Evolutionary conservation across 2,113 vertebrate species (phyloP).

Genomic region (Prolemur simus): DNA sequence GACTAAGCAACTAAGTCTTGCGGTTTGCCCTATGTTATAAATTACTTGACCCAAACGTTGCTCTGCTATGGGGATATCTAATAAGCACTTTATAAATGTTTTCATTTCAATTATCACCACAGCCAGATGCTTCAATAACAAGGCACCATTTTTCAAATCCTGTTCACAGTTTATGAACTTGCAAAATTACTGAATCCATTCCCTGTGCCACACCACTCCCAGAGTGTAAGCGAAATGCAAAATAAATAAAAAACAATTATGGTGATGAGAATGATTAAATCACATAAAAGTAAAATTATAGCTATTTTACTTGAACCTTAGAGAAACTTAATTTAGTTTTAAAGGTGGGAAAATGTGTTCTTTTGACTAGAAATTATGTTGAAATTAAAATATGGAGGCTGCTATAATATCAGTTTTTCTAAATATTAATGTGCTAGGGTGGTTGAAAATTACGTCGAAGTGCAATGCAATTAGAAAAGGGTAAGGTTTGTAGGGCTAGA

Average conservation of each 20-base stretch:
- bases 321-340: constrained; percentile 34
- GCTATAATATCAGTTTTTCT: not conserved
- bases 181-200: not conserved
- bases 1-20: not conserved
- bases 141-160: not conserved
- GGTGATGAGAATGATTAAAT: not conserved
- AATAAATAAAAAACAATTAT: not conserved
- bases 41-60: not conserved
- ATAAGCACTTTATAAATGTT: not conserved
- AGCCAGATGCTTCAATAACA: not conserved
- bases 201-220: not conserved
- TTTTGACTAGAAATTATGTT: constrained; percentile 31
- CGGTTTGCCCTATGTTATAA: not conserved
- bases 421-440: not conserved
- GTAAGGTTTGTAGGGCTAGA: not conserved
- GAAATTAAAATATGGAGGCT: not conserved
- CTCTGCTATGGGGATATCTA: not conserved
- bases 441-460: not conserved
- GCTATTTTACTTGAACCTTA: not conserved
- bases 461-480: not conserved
- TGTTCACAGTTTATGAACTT: constrained; percentile 35
- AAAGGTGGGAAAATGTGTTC: not conserved
- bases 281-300: constrained; percentile 16
- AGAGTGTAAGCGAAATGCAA: not conserved
- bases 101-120: not conserved